These are phyloP conservation scores for Eupsittula cactorum DNA, from an alignment of 2,113 vertebrate genomes.

Conservation along the genomic window DNA sequence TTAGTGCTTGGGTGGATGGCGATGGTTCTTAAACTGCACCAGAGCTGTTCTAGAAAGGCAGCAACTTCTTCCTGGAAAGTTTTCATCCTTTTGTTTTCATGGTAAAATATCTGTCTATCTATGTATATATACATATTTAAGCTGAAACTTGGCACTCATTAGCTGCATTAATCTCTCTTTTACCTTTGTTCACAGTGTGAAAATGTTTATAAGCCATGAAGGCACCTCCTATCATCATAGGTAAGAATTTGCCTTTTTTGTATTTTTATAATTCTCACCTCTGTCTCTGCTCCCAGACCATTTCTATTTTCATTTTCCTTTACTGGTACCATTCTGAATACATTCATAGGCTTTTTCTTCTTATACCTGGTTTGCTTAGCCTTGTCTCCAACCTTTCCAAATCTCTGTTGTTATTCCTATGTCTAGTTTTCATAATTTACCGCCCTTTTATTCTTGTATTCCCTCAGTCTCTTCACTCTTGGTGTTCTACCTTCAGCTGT, in stretches of 20 bases:
- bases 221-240: neutral
- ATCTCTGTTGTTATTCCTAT: neutral
- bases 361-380: neutral
- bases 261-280: neutral
- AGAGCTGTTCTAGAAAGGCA: neutral
- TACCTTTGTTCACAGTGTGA: neutral
- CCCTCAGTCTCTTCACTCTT: neutral
- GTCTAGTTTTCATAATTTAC: neutral
- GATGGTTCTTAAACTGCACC: neutral
- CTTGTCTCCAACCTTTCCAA: neutral
- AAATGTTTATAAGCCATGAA: neutral
- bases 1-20: rapidly evolving
- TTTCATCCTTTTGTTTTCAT: neutral
- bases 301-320: neutral
- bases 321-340: neutral
- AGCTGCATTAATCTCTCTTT: neutral
- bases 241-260: neutral
- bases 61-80: neutral
- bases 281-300: neutral
- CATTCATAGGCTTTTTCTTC: neutral
- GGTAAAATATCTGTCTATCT: neutral
- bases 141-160: neutral
- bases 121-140: neutral
- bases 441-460: neutral
- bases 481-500: neutral